Conservation (phyloP, 2,797 vertebrate species). For the Arnoldichthys spilopterus region DNA sequence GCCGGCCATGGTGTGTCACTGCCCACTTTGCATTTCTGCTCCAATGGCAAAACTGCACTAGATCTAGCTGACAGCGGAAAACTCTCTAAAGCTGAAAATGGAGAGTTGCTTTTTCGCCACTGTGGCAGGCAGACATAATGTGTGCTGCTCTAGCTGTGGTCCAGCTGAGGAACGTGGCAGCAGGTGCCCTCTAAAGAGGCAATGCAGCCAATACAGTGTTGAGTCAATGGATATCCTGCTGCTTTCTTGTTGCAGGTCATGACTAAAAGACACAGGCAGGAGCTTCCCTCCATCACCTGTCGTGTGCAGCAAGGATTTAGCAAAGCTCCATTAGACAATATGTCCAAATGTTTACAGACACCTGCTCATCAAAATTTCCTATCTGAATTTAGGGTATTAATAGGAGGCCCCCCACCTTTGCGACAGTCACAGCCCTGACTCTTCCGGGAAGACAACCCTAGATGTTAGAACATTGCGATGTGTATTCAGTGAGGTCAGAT, state of each 20-base stretch:
- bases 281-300: constrained; percentile 31
- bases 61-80: background rate
- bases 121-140: background rate
- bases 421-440: background rate
- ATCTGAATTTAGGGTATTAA: background rate
- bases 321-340: too few relatives aligned
- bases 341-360: too few relatives aligned
- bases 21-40: background rate
- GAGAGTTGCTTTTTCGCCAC: background rate
- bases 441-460: background rate
- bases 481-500: background rate
- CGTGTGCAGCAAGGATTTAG: too few relatives aligned
- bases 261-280: background rate
- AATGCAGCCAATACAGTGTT: background rate
- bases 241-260: constrained; percentile 19
- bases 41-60: background rate
- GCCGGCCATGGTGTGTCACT: background rate
- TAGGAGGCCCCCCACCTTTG: background rate
- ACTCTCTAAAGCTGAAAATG: background rate
- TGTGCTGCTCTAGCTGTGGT: background rate
- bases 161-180: constrained; percentile 8
- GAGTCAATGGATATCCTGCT: background rate
- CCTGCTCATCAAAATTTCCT: too few relatives aligned
- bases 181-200: constrained; percentile 13
- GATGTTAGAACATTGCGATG: background rate